Evolutionary conservation across 2,797 vertebrate species (phyloP).

Genomic region (Meriones psammophilus): DNA sequence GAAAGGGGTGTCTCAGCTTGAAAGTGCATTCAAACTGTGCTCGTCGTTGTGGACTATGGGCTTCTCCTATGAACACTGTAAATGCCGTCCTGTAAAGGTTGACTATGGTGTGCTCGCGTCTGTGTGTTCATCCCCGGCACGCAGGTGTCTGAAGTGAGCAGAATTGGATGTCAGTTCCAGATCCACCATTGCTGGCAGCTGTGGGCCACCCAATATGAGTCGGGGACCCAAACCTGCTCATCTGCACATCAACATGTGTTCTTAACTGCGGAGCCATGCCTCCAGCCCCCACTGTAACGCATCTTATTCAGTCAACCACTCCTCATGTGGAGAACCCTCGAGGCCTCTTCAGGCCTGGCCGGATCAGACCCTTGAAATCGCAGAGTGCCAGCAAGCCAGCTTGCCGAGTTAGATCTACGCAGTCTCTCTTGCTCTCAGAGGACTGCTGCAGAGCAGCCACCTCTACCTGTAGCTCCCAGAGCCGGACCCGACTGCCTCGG

Average conservation of each 20-base stretch:
- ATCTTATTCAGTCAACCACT: not conserved
- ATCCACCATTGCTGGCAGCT: not conserved
- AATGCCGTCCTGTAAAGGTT: not conserved
- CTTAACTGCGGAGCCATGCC: not conserved
- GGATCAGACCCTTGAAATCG: not conserved
- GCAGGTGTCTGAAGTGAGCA: not conserved
- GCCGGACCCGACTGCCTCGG: not conserved
- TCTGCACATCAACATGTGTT: not conserved
- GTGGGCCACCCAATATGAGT: not conserved
- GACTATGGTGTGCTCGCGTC: not conserved
- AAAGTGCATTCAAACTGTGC: not conserved
- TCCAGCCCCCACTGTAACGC: not conserved
- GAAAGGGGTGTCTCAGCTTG: conserved; percentile 30
- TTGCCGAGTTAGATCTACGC: not conserved
- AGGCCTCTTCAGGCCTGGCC: not conserved
- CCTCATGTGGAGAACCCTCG: not conserved
- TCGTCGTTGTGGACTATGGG: not conserved
- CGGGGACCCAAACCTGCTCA: not conserved
- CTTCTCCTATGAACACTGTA: not conserved
- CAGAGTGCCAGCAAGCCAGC: fast-evolving
- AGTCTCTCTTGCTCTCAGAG: not conserved
- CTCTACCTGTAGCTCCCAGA: not conserved
- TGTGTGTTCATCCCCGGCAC: not conserved
- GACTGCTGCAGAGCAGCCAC: not conserved
- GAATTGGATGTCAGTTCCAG: not conserved